Evolutionary conservation across 1,140 invertebrate species (phyloP).

Genomic region (Phymorhynchus buccinoides): DNA sequence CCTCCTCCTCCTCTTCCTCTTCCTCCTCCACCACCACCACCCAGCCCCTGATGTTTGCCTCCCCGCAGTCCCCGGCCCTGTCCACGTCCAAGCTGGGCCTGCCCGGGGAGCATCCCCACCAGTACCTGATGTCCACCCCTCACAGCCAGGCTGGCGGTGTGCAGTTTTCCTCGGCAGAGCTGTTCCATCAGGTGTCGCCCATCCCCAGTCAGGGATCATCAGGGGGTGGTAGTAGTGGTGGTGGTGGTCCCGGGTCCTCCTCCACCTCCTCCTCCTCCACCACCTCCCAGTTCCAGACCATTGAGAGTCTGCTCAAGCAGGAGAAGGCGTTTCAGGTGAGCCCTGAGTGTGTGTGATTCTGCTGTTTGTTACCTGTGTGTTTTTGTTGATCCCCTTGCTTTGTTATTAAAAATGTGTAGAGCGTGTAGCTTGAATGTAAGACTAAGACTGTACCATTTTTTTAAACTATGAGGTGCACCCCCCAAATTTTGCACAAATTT

Average conservation of each 20-base stretch:
- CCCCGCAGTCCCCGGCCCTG: not conserved
- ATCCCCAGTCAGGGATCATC: conserved; percentile 31
- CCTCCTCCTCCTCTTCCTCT: not conserved
- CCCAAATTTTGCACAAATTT: no score
- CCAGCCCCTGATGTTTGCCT: conserved; percentile 4
- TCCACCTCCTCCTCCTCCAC: no score
- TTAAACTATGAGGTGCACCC: no score
- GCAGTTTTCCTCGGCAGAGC: conserved; percentile 29
- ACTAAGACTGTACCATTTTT: no score
- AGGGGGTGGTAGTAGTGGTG: not conserved
- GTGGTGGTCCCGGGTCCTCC: not conserved
- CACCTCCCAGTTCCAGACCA: conserved; percentile 35
- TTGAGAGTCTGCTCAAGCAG: conserved; percentile 29
- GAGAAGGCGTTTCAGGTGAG: conserved; percentile 32
- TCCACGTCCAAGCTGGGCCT: not conserved
- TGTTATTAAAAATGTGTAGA: no score
- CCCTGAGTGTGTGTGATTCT: not conserved
- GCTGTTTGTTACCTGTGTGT: no score
- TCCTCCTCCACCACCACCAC: not conserved
- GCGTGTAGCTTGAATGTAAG: no score
- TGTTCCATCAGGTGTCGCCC: conserved; percentile 33
- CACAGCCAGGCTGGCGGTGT: conserved; percentile 14
- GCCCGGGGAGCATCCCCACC: not conserved
- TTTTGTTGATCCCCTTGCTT: no score
- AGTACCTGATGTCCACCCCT: conserved; percentile 33